Evolutionary conservation across 92 coral and sea anemone genomes (phyloP), one percentile per base, ranked within the genome.

Genomic region (Parazoanthus swiftii): DNA sequence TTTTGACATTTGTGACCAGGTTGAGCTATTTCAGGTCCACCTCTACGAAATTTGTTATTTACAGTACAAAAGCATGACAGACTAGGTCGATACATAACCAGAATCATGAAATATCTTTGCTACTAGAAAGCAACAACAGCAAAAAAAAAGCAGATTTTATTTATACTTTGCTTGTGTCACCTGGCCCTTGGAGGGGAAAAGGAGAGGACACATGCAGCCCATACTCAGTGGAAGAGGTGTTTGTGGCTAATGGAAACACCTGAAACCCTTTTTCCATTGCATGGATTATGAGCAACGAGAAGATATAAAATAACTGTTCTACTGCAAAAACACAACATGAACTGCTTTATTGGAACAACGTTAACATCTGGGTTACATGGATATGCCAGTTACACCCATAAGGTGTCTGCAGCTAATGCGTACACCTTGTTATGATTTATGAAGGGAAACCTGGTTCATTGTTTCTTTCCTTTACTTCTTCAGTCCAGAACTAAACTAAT

Each of bases 281-380:
- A 78, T 78, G 82, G 67, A 78, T 78, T 78, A 78, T 48, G 82
- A 78, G 20, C 42, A 78, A 78, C 20, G 67, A 21, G 82, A 78
- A 78, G 82, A 78, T 29, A 29, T 29, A 38, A 78, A 78, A 46
- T 50, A 78, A 78, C 65, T 78, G 21, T 50, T 78, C 82, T 78
- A 78, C 82, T 78, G 82, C 82, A 78, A 78, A 78, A 78, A 29
- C 82, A 78, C 82, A 78, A 78, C 82, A 78, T 78, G 82, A 78
- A 78, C 33, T 48, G 82, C 82, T 78, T 78, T 78, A 78, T 78
- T 78, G 65, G 63, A 78, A 44, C 82, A 78, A 78, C 39, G 35
- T 78, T 78, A 78, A 78, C 82, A 78, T 78, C 82, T 78, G 82
- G 82, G 82, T 78, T 78, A 44, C 82, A 78, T 78, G 82, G 38